A percentile compares a stretch with the other conserved stretches of the same genome.
phyloP scores from a whole-genome alignment of 2,113 vertebrate genomes.

The Tachuris rubrigastra region DNA sequence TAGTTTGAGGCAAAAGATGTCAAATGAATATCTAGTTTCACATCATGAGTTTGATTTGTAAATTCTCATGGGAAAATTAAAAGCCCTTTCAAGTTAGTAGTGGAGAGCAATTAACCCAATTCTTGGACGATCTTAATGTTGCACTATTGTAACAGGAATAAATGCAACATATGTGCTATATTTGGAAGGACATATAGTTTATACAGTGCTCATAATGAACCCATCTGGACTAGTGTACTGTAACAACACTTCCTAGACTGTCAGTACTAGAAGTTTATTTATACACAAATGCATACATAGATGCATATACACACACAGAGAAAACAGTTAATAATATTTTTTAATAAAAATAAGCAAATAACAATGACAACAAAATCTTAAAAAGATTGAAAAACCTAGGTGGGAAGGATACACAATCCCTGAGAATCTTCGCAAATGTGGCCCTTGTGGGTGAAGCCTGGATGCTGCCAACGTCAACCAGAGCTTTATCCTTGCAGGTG shows the following conservation, averaged over 20 bases:
- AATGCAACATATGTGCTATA: neutral
- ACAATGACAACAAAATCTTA: neutral
- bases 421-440: neutral
- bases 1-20: neutral
- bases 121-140: neutral
- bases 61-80: neutral
- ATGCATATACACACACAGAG: neutral
- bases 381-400: fast-evolving
- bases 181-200: neutral
- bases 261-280: neutral
- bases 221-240: neutral
- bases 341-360: neutral
- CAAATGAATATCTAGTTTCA: neutral
- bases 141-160: neutral
- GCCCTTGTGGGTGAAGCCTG: neutral
- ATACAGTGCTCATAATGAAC: neutral
- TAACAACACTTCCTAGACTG: neutral
- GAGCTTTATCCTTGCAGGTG: neutral
- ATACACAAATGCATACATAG: no score
- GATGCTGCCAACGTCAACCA: neutral
- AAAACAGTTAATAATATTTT: no score
- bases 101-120: neutral
- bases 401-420: neutral
- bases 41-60: fast-evolving
- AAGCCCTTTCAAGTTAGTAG: neutral